Evolutionary conservation across 2,888 invertebrate genomes (phyloP).

Genomic region (Agrilus cyanescens): DNA sequence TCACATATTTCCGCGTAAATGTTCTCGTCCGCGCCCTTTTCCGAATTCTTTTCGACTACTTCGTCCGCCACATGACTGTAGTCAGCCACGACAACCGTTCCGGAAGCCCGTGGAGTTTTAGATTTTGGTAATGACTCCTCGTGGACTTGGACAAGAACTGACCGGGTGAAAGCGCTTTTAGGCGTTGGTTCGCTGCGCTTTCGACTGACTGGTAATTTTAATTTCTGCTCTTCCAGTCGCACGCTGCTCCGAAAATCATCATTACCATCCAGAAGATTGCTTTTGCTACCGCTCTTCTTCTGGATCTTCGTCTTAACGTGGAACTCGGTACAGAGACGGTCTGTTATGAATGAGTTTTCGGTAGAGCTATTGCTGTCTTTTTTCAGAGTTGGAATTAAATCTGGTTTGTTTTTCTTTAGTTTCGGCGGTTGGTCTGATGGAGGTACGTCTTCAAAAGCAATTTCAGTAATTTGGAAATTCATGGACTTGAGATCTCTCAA

Average conservation of each 20-base stretch:
- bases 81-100: conserved; percentile 51
- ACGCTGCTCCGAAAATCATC: conserved; percentile 18
- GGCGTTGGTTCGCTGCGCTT: not conserved
- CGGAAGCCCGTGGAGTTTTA: conserved; percentile 32
- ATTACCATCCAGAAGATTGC: conserved; percentile 14
- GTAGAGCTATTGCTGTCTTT: conserved; percentile 17
- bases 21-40: conserved; percentile 42
- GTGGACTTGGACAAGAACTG: conserved; percentile 37
- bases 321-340: conserved; percentile 57
- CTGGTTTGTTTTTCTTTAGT: conserved; percentile 26
- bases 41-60: conserved; percentile 27
- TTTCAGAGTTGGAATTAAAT: conserved; percentile 29
- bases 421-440: conserved; percentile 16
- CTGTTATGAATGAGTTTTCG: conserved; percentile 50
- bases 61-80: conserved; percentile 61
- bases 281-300: conserved; percentile 21
- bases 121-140: conserved; percentile 41
- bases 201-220: conserved; percentile 3
- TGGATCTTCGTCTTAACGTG: conserved; percentile 54
- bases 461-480: conserved; percentile 17
- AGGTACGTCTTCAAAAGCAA: conserved; percentile 22
- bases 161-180: conserved; percentile 14
- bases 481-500: conserved; percentile 16
- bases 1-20: conserved; percentile 60
- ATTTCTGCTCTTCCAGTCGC: conserved; percentile 9